Conservation (phyloP, 2,797 vertebrate species). For the Anabacerthia variegaticeps region DNA sequence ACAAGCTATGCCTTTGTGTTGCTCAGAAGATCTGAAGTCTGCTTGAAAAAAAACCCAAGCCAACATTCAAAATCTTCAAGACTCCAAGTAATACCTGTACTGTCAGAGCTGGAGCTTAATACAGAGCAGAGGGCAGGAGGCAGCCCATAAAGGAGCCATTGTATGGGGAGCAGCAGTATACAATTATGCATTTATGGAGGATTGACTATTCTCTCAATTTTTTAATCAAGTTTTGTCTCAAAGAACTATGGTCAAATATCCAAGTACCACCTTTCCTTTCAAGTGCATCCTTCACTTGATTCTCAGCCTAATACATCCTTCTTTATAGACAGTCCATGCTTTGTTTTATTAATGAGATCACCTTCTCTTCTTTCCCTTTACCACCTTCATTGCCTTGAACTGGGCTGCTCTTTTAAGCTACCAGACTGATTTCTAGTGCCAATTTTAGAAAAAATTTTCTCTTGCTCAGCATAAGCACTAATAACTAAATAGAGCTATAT, state of each 20-base stretch:
- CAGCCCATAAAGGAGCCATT: constrained; percentile 51
- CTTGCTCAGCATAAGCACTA: background rate
- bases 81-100: constrained; percentile 14
- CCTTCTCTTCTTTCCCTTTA: background rate
- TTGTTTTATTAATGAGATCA: constrained; percentile 16
- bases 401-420: background rate
- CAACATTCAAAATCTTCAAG: constrained; percentile 7
- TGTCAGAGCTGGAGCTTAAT: constrained; percentile 9
- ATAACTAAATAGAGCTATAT: background rate
- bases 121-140: background rate
- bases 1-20: constrained; percentile 37
- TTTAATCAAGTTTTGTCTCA: constrained; percentile 60
- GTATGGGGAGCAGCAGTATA: constrained; percentile 33
- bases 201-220: constrained; percentile 24
- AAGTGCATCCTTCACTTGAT: constrained; percentile 47
- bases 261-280: constrained; percentile 47
- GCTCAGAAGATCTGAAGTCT: background rate
- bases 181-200: constrained; percentile 49
- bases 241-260: constrained; percentile 35
- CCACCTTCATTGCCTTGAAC: background rate
- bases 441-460: background rate
- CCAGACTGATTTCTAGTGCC: background rate
- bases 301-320: constrained; percentile 11
- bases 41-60: background rate
- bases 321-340: constrained; percentile 33